Evolutionary conservation across 2,113 vertebrate genomes (phyloP).

Genomic region (Clinocottus analis): DNA sequence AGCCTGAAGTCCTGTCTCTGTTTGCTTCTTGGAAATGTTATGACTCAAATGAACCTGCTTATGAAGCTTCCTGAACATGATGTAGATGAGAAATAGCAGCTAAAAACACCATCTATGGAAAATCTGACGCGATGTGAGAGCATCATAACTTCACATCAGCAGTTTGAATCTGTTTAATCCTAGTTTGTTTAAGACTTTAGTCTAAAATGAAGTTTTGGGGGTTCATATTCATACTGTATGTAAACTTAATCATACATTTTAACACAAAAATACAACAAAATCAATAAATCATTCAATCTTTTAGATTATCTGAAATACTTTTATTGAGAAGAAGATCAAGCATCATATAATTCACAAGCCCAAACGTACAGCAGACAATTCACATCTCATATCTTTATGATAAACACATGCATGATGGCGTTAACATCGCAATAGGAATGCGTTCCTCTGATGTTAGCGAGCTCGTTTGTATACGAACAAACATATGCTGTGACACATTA

Average conservation of each 20-base stretch:
- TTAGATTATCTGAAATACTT: neutral
- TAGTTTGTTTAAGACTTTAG: no score
- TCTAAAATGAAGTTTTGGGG: neutral
- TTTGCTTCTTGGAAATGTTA: conserved; percentile 11
- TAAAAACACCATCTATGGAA: conserved; percentile 9
- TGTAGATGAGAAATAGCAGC: conserved; percentile 16
- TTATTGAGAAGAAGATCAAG: neutral
- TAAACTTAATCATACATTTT: neutral
- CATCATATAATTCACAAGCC: no score
- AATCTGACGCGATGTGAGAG: neutral
- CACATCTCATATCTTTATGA: no score
- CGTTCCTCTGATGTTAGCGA: no score
- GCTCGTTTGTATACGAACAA: neutral
- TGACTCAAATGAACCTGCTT: neutral
- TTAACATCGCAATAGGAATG: no score
- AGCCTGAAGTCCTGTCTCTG: neutral
- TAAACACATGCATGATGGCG: no score
- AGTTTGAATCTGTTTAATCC: no score
- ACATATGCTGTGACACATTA: neutral
- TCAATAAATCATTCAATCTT: neutral
- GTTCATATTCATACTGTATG: neutral
- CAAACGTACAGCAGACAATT: neutral
- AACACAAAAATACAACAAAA: neutral
- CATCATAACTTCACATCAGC: no score
- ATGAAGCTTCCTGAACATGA: neutral